Conservation (phyloP, 2,797 vertebrate species). For the Argya squamiceps region DNA sequence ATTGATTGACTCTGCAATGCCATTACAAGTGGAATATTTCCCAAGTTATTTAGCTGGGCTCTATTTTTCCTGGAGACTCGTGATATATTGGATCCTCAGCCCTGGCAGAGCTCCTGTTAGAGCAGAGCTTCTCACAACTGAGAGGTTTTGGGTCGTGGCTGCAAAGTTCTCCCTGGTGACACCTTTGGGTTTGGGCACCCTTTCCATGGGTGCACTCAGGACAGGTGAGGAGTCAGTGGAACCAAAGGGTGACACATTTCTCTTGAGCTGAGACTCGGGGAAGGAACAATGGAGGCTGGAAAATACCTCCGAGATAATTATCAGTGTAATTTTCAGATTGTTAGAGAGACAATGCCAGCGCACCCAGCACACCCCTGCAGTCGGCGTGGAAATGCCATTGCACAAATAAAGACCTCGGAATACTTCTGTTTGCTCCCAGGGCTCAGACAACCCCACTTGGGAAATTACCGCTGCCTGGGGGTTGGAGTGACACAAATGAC, state of each 20-base stretch:
- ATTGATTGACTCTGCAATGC: constrained; percentile 51
- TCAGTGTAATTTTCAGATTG: background rate
- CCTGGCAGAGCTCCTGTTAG: background rate
- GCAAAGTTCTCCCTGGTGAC: background rate
- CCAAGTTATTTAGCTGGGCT: constrained; percentile 42
- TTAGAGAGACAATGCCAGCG: background rate
- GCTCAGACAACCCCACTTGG: background rate
- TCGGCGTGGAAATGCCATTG: background rate
- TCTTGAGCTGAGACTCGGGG: background rate
- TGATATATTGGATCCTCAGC: background rate
- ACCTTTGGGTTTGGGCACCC: background rate
- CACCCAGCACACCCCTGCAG: background rate
- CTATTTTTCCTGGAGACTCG: background rate
- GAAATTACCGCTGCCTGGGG: accelerated
- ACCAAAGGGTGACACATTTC: background rate
- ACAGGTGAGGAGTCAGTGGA: background rate
- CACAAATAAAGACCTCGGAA: background rate
- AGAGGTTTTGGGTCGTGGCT: background rate
- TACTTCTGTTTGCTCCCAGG: background rate
- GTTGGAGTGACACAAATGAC: background rate
- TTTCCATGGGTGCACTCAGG: accelerated
- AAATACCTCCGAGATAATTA: background rate
- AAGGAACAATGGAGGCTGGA: background rate
- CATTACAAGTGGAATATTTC: constrained; percentile 37
- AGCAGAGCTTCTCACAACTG: background rate